Evolutionary conservation across 2,113 vertebrate species (phyloP).

Genomic region (Rallus limicola): DNA sequence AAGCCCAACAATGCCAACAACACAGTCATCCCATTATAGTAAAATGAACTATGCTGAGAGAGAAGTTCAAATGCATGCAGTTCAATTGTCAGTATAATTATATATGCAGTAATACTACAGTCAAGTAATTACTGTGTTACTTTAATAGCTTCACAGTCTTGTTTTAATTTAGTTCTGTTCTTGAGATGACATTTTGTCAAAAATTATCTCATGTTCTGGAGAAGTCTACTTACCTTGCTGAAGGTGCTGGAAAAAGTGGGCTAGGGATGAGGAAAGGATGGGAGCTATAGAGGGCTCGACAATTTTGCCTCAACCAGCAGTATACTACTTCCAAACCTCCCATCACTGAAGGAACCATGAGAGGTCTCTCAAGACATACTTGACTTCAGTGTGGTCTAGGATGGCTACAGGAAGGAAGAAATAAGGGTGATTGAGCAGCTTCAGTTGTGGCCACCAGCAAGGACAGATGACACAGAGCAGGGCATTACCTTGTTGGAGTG

Average conservation of each 20-base stretch:
- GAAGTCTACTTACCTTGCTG: background rate
- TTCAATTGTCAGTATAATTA: background rate
- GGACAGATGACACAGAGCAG: background rate
- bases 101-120: background rate
- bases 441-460: background rate
- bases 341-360: background rate
- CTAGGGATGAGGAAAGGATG: background rate
- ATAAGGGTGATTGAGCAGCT: background rate
- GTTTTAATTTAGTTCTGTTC: background rate
- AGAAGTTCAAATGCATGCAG: background rate
- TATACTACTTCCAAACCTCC: background rate
- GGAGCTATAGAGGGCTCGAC: background rate
- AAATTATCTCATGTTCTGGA: background rate
- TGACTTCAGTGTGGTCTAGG: background rate
- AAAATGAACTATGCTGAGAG: background rate
- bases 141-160: background rate
- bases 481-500: background rate
- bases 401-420: background rate
- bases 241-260: background rate
- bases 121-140: background rate
- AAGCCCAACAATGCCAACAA: background rate
- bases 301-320: background rate
- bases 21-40: background rate
- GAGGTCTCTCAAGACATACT: background rate
- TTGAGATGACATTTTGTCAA: background rate